Percentiles rank a stretch among this genome's conserved stretches.
phyloP scores from a whole-genome alignment of 2,888 invertebrate genomes.

The Willowsia nigromaculata region DNA sequence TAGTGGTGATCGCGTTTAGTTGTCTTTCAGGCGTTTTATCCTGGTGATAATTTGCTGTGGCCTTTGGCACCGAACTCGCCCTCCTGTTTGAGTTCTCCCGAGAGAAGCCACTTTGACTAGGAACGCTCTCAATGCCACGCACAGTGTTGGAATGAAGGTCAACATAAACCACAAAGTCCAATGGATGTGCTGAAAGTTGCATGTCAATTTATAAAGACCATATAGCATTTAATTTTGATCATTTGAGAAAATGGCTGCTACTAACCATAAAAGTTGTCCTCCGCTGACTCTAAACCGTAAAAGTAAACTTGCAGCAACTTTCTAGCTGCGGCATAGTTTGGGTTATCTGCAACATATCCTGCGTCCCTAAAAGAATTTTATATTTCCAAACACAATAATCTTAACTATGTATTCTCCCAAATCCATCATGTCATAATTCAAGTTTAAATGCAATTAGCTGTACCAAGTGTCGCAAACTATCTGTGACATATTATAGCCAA shows the following conservation, averaged over 20 bases:
- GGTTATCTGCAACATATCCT: slow-evolving; percentile 60
- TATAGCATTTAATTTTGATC: background rate
- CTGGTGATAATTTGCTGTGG: background rate
- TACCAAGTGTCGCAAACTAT: slow-evolving; percentile 42
- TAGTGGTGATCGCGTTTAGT: background rate
- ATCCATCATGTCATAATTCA: too few species aligned
- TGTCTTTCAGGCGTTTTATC: background rate
- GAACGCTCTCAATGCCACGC: slow-evolving; percentile 6
- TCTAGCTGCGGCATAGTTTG: slow-evolving; percentile 35
- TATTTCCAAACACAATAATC: too few species aligned
- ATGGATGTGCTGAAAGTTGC: slow-evolving; percentile 26
- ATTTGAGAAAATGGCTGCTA: too few species aligned
- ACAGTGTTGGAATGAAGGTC: background rate
- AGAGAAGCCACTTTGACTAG: background rate
- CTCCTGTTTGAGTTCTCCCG: background rate
- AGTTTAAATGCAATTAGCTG: background rate
- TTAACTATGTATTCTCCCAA: too few species aligned
- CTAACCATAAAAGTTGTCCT: slow-evolving; percentile 33
- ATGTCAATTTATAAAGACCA: background rate
- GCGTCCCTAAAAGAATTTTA: slow-evolving; percentile 37
- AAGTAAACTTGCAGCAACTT: slow-evolving; percentile 52
- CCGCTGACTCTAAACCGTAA: slow-evolving; percentile 17
- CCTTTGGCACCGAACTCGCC: background rate
- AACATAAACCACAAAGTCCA: slow-evolving; percentile 35
- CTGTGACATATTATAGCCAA: slow-evolving; percentile 12